Evolutionary conservation across 2,113 vertebrate species (phyloP).

Genomic region (Nibea albiflora): DNA sequence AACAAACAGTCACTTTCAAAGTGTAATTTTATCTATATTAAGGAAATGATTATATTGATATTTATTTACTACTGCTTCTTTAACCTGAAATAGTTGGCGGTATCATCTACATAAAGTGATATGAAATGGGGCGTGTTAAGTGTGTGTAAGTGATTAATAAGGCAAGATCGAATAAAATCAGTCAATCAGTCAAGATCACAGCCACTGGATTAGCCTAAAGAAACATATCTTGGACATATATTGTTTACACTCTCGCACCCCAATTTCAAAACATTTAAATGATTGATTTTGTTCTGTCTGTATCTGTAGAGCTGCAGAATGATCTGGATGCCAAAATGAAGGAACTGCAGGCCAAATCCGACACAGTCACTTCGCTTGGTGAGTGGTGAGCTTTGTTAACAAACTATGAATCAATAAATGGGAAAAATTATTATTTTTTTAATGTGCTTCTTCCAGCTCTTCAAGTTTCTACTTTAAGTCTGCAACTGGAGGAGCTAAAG

Average conservation of each 20-base stretch:
- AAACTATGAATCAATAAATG: background rate
- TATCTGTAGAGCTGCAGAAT: slow-evolving; percentile 50
- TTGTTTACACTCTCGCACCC: no score
- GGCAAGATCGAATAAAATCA: no score
- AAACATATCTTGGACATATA: no score
- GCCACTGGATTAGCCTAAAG: no score
- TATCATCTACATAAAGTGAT: background rate
- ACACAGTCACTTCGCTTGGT: slow-evolving; percentile 51
- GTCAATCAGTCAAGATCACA: no score
- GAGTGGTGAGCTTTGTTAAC: slow-evolving; percentile 7
- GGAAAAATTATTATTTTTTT: background rate
- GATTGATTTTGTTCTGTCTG: background rate
- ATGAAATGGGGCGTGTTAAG: background rate
- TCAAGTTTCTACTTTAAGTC: slow-evolving; percentile 49
- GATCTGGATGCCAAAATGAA: slow-evolving; percentile 47
- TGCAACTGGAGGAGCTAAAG: slow-evolving; percentile 44
- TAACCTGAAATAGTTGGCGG: background rate
- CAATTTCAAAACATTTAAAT: no score
- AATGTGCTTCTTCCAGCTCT: slow-evolving; percentile 52
- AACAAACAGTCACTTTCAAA: no score
- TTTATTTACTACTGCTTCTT: no score
- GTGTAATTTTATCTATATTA: no score
- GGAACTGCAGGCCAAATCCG: slow-evolving; percentile 36
- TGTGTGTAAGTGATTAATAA: no score
- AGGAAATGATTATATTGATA: no score